These are phyloP conservation scores for Odontamblyopus lacepedii DNA, from an alignment of 2,797 vertebrate species.

Conservation along the genomic window DNA sequence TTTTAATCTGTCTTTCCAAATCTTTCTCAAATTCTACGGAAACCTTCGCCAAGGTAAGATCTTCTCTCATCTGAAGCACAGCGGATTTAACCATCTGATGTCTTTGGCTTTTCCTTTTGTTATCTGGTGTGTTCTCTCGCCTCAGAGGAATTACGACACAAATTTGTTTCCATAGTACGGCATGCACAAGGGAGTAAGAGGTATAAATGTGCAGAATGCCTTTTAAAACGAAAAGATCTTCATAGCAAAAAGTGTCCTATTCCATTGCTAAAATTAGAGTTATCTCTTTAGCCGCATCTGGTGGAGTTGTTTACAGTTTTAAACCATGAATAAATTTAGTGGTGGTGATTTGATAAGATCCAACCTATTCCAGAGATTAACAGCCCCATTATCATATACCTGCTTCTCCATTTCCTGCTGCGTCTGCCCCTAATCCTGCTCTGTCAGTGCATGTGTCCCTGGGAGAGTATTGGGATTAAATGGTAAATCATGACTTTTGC, in stretches of 20 bases:
- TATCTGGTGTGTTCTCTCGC: not conserved
- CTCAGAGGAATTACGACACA: constrained; percentile 6
- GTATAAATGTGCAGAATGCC: not conserved
- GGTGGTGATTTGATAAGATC: constrained; percentile 32
- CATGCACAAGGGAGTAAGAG: not conserved
- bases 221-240: constrained; percentile 2
- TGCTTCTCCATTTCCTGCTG: constrained; percentile 45
- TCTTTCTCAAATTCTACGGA: constrained; percentile 50
- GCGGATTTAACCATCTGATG: constrained; percentile 14
- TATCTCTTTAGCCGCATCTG: not conserved
- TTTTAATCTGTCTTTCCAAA: constrained; percentile 52
- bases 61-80: constrained; percentile 12
- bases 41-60: constrained; percentile 64
- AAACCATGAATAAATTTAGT: constrained; percentile 16
- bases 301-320: constrained; percentile 1
- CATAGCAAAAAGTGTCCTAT: constrained; percentile 7
- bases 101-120: constrained; percentile 15
- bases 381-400: constrained; percentile 58
- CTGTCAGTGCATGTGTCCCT: constrained; percentile 29
- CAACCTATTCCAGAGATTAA: constrained; percentile 53
- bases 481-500: constrained; percentile 53
- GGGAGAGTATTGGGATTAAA: constrained; percentile 60
- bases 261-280: not conserved
- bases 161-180: not conserved
- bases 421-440: constrained; percentile 48